Base-by-base conservation (phyloP, 2,888 invertebrate species). In the Andrena camellia region DNA sequence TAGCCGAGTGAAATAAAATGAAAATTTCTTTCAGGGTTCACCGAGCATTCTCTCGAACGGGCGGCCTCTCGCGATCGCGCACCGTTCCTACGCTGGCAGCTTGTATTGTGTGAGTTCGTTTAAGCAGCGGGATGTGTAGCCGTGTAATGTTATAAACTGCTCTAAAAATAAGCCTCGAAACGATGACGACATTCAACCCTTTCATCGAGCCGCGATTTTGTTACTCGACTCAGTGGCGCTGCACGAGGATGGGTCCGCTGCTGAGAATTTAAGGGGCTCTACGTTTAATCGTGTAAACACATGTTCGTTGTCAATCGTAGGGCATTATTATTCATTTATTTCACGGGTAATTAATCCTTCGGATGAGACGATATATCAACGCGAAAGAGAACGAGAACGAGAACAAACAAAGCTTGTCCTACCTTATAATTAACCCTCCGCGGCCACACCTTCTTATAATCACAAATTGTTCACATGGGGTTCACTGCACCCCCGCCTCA, bases 21-120 rank as follows among this genome's bases (percentile, higher is more conserved):
- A 89, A 86, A 89, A 86, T 86, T 88, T 83, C 83, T 89, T 88
- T 84, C 85, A 78, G 76, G 85, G 85, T 89, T 89, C 89, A 82
- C 17, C 66, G 78, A 79, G 83, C 85, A 89, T 85, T 82, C 70
- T 78, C 86, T 50, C 62, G 76, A 75, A 42, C 33, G 62, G 48
- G 63, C 35, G 20, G 31, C 33, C 76, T 68, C 48, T 23, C 48
- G 33, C 23, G 23, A 33, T 42, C 23, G 57, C 10, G 23, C 60
- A 10, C n/a, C 48, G 48, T 59, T 42, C 23, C 42, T 62, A 59
- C 26, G 42, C n/a, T n/a, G n/a, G 20, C 6, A 50, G 33, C 17
- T 26, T 68, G 63, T 33, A 52, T 67, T 50, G 63, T 57, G 60
- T 73, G 60, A 81, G 76, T 80, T 84, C 79, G 26, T 79, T 84